These are phyloP conservation scores for Siphonodentalium dalli DNA, from an alignment of 2,888 invertebrate genomes.

Conservation along the genomic window DNA sequence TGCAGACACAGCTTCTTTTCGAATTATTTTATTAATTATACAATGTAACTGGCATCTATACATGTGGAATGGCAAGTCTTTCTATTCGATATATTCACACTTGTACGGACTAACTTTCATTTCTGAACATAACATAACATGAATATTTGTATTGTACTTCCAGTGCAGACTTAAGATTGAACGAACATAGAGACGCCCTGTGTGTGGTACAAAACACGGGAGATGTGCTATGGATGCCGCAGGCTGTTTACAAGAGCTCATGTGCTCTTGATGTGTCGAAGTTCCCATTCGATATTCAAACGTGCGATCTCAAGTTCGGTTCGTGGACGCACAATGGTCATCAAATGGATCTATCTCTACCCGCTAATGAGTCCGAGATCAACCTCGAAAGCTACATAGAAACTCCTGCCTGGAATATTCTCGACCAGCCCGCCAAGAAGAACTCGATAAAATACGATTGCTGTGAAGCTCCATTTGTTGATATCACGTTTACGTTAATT, in stretches of 20 bases:
- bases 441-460: constrained; percentile 52
- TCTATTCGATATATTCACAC: too few species aligned
- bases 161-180: constrained; percentile 64
- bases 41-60: too few species aligned
- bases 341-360: constrained; percentile 52
- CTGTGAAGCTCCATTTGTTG: constrained; percentile 58
- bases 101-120: too few species aligned
- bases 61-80: too few species aligned
- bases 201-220: constrained; percentile 56
- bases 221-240: constrained; percentile 53
- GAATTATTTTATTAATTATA: too few species aligned
- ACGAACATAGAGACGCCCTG: constrained; percentile 62
- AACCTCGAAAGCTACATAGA: constrained; percentile 55
- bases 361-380: constrained; percentile 29
- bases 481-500: constrained; percentile 58
- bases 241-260: constrained; percentile 62
- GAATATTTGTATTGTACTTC: too few species aligned
- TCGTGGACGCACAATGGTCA: constrained; percentile 63
- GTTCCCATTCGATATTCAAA: constrained; percentile 65
- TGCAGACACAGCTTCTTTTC: too few species aligned
- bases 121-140: too few species aligned
- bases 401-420: constrained; percentile 64
- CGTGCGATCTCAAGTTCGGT: constrained; percentile 64
- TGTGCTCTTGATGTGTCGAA: constrained; percentile 63
- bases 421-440: constrained; percentile 50